A percentile compares a stretch with the other conserved stretches of the same genome.
phyloP scores from a whole-genome alignment of 2,888 invertebrate genomes.

The Drosophila monieri region DNA sequence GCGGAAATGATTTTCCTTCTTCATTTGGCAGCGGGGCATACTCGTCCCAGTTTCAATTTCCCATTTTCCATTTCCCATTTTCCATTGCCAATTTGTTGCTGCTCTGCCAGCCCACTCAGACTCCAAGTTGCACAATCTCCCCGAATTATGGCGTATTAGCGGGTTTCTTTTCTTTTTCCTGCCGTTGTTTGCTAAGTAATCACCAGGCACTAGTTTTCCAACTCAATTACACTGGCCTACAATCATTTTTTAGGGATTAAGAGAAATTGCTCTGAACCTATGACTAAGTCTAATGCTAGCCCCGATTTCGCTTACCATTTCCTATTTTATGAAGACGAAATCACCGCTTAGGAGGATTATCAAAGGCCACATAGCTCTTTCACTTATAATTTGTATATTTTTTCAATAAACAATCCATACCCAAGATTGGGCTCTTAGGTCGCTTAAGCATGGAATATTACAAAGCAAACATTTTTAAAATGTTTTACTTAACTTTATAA shows the following conservation, averaged over 20 bases:
- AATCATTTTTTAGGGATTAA: neutral
- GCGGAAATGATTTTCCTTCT: constrained; percentile 16
- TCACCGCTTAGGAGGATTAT: no score
- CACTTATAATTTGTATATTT: no score
- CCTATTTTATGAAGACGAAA: no score
- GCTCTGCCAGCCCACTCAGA: neutral
- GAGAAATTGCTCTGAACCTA: no score
- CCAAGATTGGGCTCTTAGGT: no score
- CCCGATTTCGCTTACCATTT: no score
- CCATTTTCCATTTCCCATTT: constrained; percentile 52
- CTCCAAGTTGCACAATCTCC: constrained; percentile 43
- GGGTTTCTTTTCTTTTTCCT: constrained; percentile 17
- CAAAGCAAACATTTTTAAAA: no score
- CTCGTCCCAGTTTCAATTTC: constrained; percentile 46
- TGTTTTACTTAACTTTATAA: no score
- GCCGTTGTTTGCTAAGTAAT: constrained; percentile 3
- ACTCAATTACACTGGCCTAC: constrained; percentile 60
- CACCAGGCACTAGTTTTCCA: constrained; percentile 61
- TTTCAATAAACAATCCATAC: no score
- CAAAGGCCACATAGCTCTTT: no score
- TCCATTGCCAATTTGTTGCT: constrained; percentile 38
- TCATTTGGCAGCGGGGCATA: constrained; percentile 14
- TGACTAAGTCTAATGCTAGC: no score
- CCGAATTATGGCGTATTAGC: constrained; percentile 62
- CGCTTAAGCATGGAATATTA: no score